These are phyloP conservation scores for Hemithea aestivaria DNA, from an alignment of 2,888 invertebrate species.

Conservation along the genomic window DNA sequence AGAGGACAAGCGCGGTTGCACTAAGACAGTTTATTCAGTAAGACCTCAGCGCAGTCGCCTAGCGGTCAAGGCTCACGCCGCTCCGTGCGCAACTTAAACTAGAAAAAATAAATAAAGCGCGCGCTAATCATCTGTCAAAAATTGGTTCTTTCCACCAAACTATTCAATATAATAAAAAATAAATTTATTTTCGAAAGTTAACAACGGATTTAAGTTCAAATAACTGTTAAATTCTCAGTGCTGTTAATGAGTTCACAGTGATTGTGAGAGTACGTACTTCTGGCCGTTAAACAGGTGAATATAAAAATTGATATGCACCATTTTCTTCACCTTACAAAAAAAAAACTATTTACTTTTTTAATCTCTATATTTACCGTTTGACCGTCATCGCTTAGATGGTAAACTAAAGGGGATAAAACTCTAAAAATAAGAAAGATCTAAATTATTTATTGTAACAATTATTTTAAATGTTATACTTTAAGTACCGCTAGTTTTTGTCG, in stretches of 20 bases:
- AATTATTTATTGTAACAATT: no score
- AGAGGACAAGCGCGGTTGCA: conserved; percentile 52
- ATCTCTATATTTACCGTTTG: no score
- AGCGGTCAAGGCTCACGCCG: conserved; percentile 70
- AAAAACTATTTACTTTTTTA: no score
- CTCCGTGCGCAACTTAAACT: conserved; percentile 37
- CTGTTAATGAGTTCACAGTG: conserved; percentile 71
- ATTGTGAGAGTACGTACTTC: conserved; percentile 63
- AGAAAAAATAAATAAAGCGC: conserved; percentile 59
- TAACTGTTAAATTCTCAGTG: conserved; percentile 69
- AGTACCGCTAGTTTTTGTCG: conserved; percentile 23
- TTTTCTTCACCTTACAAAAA: conserved; percentile 42
- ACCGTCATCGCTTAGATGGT: no score
- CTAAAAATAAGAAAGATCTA: no score
- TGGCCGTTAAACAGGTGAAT: conserved; percentile 71
- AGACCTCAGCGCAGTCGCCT: conserved; percentile 65
- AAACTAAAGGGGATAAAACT: no score
- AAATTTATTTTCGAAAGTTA: conserved; percentile 30
- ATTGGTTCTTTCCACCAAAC: conserved; percentile 32
- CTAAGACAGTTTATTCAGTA: conserved; percentile 57
- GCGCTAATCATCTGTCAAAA: conserved; percentile 64
- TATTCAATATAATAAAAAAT: conserved; percentile 19
- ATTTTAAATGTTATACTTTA: not conserved
- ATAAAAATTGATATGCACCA: conserved; percentile 52
- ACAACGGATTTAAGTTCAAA: conserved; percentile 56